Evolutionary conservation across 2,113 vertebrate species (phyloP).

Genomic region (Hiodon alosoides): DNA sequence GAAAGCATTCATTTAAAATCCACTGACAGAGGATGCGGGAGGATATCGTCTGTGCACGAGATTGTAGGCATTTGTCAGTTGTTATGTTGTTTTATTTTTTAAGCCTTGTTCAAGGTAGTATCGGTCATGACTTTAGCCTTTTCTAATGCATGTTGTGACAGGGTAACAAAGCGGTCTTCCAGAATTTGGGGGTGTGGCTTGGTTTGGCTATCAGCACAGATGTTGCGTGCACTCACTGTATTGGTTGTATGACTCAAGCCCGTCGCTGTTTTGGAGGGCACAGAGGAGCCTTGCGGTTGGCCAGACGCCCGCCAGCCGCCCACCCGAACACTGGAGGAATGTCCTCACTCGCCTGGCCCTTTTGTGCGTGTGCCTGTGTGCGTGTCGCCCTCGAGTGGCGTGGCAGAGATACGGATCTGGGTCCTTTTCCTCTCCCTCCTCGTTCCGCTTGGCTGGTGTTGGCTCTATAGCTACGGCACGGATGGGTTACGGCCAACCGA

Average conservation of each 20-base stretch:
- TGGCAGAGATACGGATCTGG: constrained; percentile 35
- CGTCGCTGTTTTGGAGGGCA: neutral
- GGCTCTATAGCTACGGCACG: neutral
- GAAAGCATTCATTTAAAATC: too few relatives aligned
- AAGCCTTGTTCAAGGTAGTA: too few relatives aligned
- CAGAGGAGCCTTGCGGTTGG: neutral
- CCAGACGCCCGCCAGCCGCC: neutral
- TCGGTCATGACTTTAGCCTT: too few relatives aligned
- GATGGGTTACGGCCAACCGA: neutral
- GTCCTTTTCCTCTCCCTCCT: constrained; percentile 16
- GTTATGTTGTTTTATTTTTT: too few relatives aligned
- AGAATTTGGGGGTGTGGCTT: constrained; percentile 8
- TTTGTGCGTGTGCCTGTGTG: neutral
- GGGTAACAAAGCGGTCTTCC: neutral
- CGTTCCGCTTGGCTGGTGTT: neutral
- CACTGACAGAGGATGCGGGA: too few relatives aligned
- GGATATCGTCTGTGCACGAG: too few relatives aligned
- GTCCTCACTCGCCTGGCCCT: constrained; percentile 16
- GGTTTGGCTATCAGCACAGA: neutral
- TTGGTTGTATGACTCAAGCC: neutral
- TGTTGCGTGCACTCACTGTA: neutral
- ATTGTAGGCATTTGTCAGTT: neutral
- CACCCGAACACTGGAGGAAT: neutral
- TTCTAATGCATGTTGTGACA: constrained; percentile 8
- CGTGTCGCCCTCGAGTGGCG: constrained; percentile 24